Base-by-base conservation (phyloP, 2,888 invertebrate species). In the Leptopilina myrica region DNA sequence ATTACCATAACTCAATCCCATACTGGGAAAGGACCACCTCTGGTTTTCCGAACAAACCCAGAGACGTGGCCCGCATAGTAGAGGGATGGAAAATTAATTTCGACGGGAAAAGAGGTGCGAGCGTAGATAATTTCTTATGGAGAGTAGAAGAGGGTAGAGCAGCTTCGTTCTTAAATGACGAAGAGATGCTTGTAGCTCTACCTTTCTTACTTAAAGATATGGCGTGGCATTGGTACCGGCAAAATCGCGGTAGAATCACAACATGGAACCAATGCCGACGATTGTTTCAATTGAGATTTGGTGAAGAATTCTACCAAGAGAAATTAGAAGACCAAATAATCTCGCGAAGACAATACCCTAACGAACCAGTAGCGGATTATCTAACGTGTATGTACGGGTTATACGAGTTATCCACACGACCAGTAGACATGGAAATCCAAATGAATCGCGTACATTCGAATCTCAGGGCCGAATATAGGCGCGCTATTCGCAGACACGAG, bases 91-190 rank as follows among this genome's bases (percentile, higher is more conserved):
- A 78, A 62, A 73, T 80, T 12, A 33, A 56, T 12, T 78, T 77
- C 67, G 33, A 64, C 7, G 80, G 78, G n/a, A 49, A 53, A 7
- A 65, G 64, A 2, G 65, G 73, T 14, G 46, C 49, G 2, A 80
- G 78, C 14, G 78, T 65, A 0, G 66, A 73, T 11, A 80, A 77
- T 75, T 80, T 78, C 67, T 78, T 80, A 75, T 40, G 65, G n/a
- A 73, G 77, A 46, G 62, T 80, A 26, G 46, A 75, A 43, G 78
- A 80, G 76, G 75, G 76, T 75, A 40, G 80, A 5, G 66, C 49
- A 7, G 5, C 78, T 8, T 40, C 73, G 7, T 1, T 9, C 4
- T 40, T 80, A 8, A 59, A 78, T 0, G 80, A 80, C 49, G 12
- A 59, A 12, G 76, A 80, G 62, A 40, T 80, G n/a, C 73, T 80